Evolutionary conservation across 2,113 vertebrate genomes (phyloP), one percentile per base, ranked within the genome.

Genomic region (Castor canadensis): DNA sequence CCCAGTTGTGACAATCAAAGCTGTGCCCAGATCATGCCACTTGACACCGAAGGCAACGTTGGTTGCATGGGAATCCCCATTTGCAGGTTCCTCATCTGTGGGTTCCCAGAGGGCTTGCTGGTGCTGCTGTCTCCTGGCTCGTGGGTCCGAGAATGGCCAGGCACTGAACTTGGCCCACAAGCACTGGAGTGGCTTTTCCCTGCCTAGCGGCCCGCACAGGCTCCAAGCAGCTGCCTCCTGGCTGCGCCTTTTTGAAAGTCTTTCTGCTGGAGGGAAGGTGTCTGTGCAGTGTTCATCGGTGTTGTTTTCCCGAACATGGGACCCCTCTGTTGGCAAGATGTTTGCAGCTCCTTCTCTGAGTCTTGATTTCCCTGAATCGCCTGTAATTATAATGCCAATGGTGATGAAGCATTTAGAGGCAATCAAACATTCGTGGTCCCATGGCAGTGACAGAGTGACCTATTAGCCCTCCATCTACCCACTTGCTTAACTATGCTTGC

Each of bases 361-460:
- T 64, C 17, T 35, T 45, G 1, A 22, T 30, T 67, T 43, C 62
- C 38, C 17, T 49, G 32, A 5, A 2, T 45, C 38, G 26, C 58
- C n/a, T 0, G 84, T 6, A 9, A 24, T 86, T 12, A 2, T 26
- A 5, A 5, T 3, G 40, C 64, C 0, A 9, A 3, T 6, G 72
- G 72, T 17, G 67, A 43, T 4, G 38, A 45, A 52, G 69, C 77
- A 4, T 32, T 73, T 26, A 6, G 43, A 69, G 52, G 82, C 24
- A 26, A 24, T 24, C 49, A n/a, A 10, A 35, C 26, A 1, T 6
- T 9, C 22, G 32, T 0, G 5, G 12, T 16, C n/a, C 49, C 0
- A 32, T 3, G 1, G 4, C 54, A 6, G 32, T 1, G 3, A 19
- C 9, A 11, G 45, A n/a, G 38, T 19, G 3, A 32, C 40, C 69